phyloP scores from a whole-genome alignment of 1,140 invertebrate species.

The Caenorhabditis brenneri region DNA sequence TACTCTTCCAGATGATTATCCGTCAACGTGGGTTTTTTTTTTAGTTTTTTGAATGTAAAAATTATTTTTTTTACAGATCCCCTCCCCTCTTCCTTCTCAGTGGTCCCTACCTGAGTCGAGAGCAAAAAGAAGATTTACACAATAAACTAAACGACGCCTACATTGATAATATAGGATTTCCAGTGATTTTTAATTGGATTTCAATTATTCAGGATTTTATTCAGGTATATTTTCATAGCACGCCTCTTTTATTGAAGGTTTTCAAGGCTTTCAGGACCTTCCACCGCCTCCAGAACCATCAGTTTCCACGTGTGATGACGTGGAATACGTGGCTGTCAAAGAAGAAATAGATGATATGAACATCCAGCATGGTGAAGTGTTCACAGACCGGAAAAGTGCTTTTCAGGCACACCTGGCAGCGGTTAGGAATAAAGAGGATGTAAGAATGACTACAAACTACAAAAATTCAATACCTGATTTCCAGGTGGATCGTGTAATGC shows the following conservation, averaged over 20 bases:
- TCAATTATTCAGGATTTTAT: constrained; percentile 42
- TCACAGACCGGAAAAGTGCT: constrained; percentile 69
- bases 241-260: background rate
- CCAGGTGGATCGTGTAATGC: constrained; percentile 61
- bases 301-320: background rate
- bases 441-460: constrained; percentile 31
- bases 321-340: background rate
- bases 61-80: constrained; percentile 35
- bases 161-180: constrained; percentile 53
- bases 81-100: constrained; percentile 54
- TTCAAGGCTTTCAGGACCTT: background rate
- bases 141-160: constrained; percentile 47
- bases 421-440: constrained; percentile 64
- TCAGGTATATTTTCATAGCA: background rate
- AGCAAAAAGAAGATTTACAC: background rate
- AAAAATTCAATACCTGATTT: too few relatives aligned
- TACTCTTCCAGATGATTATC: constrained; percentile 4
- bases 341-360: background rate
- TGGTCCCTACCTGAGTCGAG: constrained; percentile 35
- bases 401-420: constrained; percentile 69
- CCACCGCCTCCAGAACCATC: background rate
- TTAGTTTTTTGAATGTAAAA: too few relatives aligned
- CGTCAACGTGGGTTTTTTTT: background rate
- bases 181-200: constrained; percentile 59
- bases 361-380: constrained; percentile 57